Evolutionary conservation across 2,797 vertebrate species (phyloP).

Genomic region (Tolypeutes matacus): DNA sequence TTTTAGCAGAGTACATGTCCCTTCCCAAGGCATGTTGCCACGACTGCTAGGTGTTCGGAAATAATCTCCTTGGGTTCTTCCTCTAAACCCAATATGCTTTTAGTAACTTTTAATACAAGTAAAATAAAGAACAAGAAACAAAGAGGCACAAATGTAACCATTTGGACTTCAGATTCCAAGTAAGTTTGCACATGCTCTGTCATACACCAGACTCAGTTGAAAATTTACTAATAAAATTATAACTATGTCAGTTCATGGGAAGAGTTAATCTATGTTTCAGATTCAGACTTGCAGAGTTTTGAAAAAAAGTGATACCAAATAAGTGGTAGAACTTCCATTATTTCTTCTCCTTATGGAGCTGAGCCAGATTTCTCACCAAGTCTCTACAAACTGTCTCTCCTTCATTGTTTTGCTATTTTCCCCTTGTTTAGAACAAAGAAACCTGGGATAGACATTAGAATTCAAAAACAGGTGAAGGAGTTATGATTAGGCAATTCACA

Average conservation of each 20-base stretch:
- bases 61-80: slow-evolving; percentile 57
- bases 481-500: neutral
- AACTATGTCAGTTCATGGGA: neutral
- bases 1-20: slow-evolving; percentile 64
- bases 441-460: neutral
- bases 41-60: slow-evolving; percentile 69
- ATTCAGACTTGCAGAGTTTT: slow-evolving; percentile 72
- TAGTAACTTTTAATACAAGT: slow-evolving; percentile 50
- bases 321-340: slow-evolving; percentile 23
- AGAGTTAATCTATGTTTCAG: slow-evolving; percentile 62
- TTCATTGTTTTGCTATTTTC: neutral
- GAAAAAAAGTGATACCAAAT: slow-evolving; percentile 60
- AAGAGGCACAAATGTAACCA: neutral
- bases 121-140: slow-evolving; percentile 56
- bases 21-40: slow-evolving; percentile 73
- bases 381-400: neutral
- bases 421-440: neutral
- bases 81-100: slow-evolving; percentile 50
- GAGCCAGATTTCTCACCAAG: neutral
- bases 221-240: slow-evolving; percentile 39
- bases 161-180: neutral
- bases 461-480: neutral
- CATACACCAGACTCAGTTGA: neutral
- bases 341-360: neutral
- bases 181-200: neutral